Evolutionary conservation across 2,797 vertebrate genomes (phyloP).

Genomic region (Petrocephalus schoutedeni): DNA sequence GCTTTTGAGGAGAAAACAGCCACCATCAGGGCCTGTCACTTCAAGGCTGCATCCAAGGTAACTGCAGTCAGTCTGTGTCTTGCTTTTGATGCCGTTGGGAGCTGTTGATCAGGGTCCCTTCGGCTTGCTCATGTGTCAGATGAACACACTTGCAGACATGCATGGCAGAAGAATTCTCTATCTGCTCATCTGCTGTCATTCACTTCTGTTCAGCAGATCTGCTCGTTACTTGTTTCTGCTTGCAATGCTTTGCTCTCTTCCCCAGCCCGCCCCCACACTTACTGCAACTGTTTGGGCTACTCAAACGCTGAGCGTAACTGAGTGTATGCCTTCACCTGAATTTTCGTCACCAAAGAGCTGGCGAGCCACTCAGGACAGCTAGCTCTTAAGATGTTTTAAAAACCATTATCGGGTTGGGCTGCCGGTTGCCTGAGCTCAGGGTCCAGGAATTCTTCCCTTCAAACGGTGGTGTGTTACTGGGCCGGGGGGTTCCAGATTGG

Average conservation of each 20-base stretch:
- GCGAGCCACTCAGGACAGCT: neutral
- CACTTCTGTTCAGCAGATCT: neutral
- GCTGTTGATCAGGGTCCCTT: neutral
- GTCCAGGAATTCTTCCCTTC: constrained; percentile 10
- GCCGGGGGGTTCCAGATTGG: constrained; percentile 13
- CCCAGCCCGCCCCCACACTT: neutral
- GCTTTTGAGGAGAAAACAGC: constrained; percentile 74
- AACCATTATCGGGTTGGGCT: neutral
- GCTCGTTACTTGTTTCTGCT: neutral
- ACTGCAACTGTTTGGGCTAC: neutral
- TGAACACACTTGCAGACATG: neutral
- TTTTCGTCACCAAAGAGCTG: neutral
- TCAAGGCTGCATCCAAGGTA: constrained; percentile 71
- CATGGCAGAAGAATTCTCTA: neutral
- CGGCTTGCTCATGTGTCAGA: neutral
- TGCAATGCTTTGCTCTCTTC: neutral
- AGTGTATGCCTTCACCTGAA: neutral
- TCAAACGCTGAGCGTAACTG: neutral
- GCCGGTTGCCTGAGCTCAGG: neutral
- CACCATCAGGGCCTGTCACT: constrained; percentile 71
- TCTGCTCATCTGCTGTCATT: neutral
- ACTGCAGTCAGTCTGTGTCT: neutral
- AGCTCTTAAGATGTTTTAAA: neutral
- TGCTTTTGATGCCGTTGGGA: neutral
- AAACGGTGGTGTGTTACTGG: neutral